Conservation (phyloP, 2,113 vertebrate genomes). For the Laticauda colubrina region DNA sequence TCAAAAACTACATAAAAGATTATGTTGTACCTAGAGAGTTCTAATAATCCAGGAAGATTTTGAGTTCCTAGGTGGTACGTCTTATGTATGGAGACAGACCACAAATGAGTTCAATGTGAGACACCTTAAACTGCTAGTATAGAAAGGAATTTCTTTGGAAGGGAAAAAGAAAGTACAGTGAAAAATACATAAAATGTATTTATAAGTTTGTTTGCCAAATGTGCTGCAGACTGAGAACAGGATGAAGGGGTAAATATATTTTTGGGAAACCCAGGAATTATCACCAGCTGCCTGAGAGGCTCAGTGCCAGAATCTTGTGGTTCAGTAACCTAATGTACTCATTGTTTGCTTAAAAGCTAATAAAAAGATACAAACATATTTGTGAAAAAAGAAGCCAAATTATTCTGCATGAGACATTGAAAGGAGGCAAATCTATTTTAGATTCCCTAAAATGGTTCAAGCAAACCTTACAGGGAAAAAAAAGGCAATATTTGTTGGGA, state of each 20-base stretch:
- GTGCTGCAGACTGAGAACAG: neutral
- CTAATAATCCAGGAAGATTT: neutral
- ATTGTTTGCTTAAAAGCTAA: constrained; percentile 16
- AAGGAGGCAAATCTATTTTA: constrained; percentile 36
- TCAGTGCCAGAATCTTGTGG: constrained; percentile 45
- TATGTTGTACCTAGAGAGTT: neutral
- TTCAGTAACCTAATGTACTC: constrained; percentile 49
- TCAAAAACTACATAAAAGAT: neutral
- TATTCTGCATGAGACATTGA: constrained; percentile 28
- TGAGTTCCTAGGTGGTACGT: neutral
- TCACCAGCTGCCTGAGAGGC: constrained; percentile 43
- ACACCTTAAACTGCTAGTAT: neutral
- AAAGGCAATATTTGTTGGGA: neutral
- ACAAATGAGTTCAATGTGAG: neutral
- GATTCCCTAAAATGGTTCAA: constrained; percentile 41
- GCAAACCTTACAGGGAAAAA: constrained; percentile 8
- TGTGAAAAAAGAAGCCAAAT: constrained; percentile 32
- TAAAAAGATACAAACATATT: constrained; percentile 37
- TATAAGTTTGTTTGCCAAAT: constrained; percentile 33
- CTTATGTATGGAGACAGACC: neutral
- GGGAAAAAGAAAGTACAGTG: neutral
- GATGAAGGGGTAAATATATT: constrained; percentile 37
- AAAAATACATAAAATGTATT: constrained; percentile 12
- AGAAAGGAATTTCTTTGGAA: neutral
- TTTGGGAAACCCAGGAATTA: constrained; percentile 58